Conservation (phyloP, 92 coral and sea anemone species). For the Scolanthus callimorphus region DNA sequence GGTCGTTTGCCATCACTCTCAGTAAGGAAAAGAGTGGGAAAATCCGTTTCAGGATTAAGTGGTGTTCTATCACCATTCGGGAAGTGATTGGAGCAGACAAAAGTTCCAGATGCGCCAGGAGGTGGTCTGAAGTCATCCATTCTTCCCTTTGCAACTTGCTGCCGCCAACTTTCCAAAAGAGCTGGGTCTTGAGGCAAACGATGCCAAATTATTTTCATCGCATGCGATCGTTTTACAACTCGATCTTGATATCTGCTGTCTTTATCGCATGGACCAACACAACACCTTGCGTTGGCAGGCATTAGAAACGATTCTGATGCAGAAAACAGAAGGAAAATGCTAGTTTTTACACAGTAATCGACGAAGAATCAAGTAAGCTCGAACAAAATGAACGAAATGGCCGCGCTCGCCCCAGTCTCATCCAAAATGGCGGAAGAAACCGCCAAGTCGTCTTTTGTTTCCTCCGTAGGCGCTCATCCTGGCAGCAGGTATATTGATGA, state of each 20-base stretch:
- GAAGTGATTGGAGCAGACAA: conserved; percentile 19
- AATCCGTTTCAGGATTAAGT: conserved; percentile 9
- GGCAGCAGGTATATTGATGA: no score
- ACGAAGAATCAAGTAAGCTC: neutral
- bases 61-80: conserved; percentile 10
- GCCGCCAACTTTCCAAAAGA: no score
- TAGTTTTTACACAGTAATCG: neutral
- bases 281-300: neutral
- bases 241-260: no score
- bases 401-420: conserved; percentile 2
- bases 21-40: conserved; percentile 5
- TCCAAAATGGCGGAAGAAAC: no score
- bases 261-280: neutral
- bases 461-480: no score
- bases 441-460: no score
- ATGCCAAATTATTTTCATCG: neutral
- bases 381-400: neutral
- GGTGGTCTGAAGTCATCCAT: no score
- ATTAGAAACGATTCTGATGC: neutral
- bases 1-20: neutral
- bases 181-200: neutral
- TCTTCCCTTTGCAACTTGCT: no score
- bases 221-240: neutral
- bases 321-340: neutral
- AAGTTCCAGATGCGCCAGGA: conserved; percentile 7